A percentile compares a stretch with the other conserved stretches of the same genome.
Evolutionary conservation across 2,113 vertebrate species (phyloP).

Genomic region (Cynoglossus semilaevis): DNA sequence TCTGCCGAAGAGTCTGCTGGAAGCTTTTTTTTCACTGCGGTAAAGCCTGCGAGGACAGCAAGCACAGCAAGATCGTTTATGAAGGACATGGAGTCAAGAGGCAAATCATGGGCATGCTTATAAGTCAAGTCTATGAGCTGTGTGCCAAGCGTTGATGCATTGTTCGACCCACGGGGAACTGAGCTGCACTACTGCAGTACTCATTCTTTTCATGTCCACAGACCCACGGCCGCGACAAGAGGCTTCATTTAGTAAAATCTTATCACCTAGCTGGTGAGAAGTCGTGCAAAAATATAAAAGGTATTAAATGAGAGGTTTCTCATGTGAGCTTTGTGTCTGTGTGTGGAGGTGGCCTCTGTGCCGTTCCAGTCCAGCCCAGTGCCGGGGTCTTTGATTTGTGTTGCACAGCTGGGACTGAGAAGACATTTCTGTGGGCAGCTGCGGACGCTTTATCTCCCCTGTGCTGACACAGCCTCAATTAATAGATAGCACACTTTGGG

Average conservation of each 20-base stretch:
- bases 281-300: neutral
- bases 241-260: neutral
- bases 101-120: conserved; percentile 24
- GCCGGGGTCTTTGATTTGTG: conserved; percentile 71
- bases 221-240: no score
- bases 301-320: neutral
- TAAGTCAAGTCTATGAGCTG: conserved; percentile 28
- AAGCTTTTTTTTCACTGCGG: conserved; percentile 37
- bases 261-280: neutral
- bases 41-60: conserved; percentile 7
- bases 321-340: conserved; percentile 23
- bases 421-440: conserved; percentile 74
- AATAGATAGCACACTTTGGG: conserved; percentile 78
- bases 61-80: conserved; percentile 36
- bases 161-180: conserved; percentile 13
- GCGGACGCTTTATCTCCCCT: conserved; percentile 77
- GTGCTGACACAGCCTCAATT: conserved; percentile 78
- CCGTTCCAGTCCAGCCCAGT: conserved; percentile 47
- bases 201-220: neutral
- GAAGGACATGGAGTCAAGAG: conserved; percentile 46
- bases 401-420: conserved; percentile 68
- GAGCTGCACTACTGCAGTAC: neutral
- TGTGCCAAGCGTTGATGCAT: conserved; percentile 17
- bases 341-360: conserved; percentile 29
- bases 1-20: conserved; percentile 23